Evolutionary conservation across 2,797 vertebrate species (phyloP).

Genomic region (Microcaecilia unicolor): DNA sequence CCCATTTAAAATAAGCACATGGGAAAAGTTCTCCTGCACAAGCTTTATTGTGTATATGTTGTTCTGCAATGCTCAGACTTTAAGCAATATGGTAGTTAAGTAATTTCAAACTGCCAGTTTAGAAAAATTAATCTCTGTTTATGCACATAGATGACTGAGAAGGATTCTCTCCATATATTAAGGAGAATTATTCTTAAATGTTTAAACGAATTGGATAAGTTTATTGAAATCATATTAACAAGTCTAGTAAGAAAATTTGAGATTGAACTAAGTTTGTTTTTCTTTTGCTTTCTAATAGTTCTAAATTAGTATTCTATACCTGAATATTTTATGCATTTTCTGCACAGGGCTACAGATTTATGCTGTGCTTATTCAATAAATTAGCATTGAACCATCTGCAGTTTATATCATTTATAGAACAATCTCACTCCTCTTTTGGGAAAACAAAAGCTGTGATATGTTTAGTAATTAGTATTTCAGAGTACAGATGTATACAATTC

Average conservation of each 20-base stretch:
- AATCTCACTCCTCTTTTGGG: not conserved
- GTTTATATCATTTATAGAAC: not conserved
- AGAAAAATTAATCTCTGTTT: too few relatives aligned
- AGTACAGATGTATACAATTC: not conserved
- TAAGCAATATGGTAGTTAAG: too few relatives aligned
- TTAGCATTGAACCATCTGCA: not conserved
- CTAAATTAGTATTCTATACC: not conserved
- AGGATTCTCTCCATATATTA: too few relatives aligned
- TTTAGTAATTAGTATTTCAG: not conserved
- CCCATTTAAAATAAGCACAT: too few relatives aligned
- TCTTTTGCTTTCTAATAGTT: too few relatives aligned
- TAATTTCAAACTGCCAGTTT: too few relatives aligned
- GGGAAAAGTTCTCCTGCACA: too few relatives aligned
- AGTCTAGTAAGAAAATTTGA: not conserved
- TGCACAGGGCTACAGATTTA: not conserved
- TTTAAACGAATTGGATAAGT: not conserved
- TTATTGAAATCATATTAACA: not conserved
- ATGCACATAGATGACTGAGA: too few relatives aligned
- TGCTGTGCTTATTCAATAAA: accelerated
- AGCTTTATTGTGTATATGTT: too few relatives aligned
- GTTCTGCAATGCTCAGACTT: too few relatives aligned
- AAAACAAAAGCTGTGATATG: not conserved
- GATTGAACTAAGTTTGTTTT: not conserved
- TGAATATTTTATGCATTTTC: not conserved
- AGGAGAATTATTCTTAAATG: not conserved